Percentiles rank a stretch among this genome's conserved stretches.
Evolutionary conservation across 2,888 invertebrate genomes (phyloP).

Genomic region (Melinopterus prodromus): DNA sequence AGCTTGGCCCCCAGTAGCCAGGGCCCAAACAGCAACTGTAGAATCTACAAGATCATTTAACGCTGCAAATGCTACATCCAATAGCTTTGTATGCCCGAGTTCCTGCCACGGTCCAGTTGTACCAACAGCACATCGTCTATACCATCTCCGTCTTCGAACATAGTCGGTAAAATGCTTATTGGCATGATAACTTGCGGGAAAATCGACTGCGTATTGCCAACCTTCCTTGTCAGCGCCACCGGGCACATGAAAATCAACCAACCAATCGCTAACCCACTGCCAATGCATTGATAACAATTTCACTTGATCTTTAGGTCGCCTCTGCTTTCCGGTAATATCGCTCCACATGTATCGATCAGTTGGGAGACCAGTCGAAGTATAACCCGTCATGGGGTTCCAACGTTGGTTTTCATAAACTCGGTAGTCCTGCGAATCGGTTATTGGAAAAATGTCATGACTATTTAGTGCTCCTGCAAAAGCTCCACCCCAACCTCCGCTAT

Average conservation of each 20-base stretch:
- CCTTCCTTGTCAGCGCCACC: conserved; percentile 92
- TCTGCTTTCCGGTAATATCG: conserved; percentile 84
- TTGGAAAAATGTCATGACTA: conserved; percentile 72
- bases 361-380: conserved; percentile 72
- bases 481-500: conserved; percentile 90
- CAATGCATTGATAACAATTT: conserved; percentile 86
- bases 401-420: conserved; percentile 94
- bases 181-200: conserved; percentile 86
- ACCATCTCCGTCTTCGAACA: conserved; percentile 82
- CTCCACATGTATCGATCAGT: conserved; percentile 81
- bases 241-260: conserved; percentile 88
- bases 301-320: conserved; percentile 85
- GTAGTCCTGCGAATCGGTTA: conserved; percentile 86
- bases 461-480: conserved; percentile 73
- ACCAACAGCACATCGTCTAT: conserved; percentile 80
- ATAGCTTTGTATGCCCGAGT: conserved; percentile 83
- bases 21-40: conserved; percentile 79
- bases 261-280: conserved; percentile 94
- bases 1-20: conserved; percentile 87
- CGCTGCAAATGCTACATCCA: conserved; percentile 73
- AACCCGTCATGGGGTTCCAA: conserved; percentile 93
- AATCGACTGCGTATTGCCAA: conserved; percentile 96
- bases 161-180: conserved; percentile 89
- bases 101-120: conserved; percentile 91
- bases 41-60: conserved; percentile 61